These are phyloP conservation scores for Antechinus stuartii DNA, from an alignment of 2,113 vertebrate species.

Conservation along the genomic window DNA sequence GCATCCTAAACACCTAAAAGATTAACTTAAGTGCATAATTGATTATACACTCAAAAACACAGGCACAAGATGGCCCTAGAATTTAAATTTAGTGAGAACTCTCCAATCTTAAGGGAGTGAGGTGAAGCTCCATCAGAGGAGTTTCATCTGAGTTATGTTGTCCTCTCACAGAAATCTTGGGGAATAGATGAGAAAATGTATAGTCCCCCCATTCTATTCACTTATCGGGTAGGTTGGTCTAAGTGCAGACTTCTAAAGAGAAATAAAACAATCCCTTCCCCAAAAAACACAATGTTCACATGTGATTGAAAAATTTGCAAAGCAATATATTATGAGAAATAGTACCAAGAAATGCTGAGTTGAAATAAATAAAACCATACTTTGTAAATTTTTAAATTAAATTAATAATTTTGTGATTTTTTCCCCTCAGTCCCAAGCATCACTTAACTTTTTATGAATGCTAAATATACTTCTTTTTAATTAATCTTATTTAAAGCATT, in stretches of 20 bases:
- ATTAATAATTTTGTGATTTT: background rate
- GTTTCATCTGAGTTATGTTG: background rate
- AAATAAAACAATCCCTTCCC: background rate
- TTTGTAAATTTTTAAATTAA: background rate
- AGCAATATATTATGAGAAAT: background rate
- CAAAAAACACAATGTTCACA: background rate
- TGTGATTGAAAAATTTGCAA: background rate
- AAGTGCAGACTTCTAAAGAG: background rate
- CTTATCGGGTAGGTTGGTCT: background rate
- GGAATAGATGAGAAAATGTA: background rate
- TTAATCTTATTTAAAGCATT: background rate
- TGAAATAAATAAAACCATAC: conserved; percentile 5
- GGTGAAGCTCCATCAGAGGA: background rate
- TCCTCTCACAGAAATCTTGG: background rate
- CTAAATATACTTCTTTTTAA: background rate
- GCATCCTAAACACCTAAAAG: background rate
- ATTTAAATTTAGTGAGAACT: background rate
- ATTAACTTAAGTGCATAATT: background rate
- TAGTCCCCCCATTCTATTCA: background rate
- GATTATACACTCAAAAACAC: background rate
- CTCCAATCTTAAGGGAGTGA: background rate
- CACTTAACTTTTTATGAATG: background rate
- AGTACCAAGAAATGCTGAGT: conserved; percentile 9
- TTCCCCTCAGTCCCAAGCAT: background rate
- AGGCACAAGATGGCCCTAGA: background rate